A percentile compares a stretch with the other conserved stretches of the same genome.
Evolutionary conservation across 2,113 vertebrate species (phyloP).

Genomic region (Ibidorhyncha struthersii): DNA sequence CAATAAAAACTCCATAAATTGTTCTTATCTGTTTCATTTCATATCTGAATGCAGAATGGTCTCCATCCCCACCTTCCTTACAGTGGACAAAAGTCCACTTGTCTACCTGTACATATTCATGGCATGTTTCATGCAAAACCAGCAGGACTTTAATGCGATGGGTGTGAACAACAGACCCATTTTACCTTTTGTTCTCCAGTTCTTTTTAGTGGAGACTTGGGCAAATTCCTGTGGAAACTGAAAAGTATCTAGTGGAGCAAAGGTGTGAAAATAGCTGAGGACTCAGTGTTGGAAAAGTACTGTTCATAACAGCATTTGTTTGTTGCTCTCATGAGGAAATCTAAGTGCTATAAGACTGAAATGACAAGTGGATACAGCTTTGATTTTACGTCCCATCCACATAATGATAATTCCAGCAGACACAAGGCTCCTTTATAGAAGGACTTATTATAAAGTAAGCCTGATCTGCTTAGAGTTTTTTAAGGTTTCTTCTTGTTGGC

Average conservation of each 20-base stretch:
- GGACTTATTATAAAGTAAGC: not conserved
- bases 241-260: not conserved
- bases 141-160: not conserved
- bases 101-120: not conserved
- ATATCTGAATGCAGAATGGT: rapidly evolving
- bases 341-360: not conserved
- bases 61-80: not conserved
- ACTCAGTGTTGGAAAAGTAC: not conserved
- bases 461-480: not conserved
- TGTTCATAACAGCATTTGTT: not conserved
- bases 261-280: not conserved
- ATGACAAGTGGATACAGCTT: not conserved
- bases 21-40: not conserved
- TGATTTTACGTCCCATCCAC: not conserved
- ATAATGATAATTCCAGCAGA: not conserved
- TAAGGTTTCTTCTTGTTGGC: not conserved
- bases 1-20: not conserved
- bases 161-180: not conserved
- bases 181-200: not conserved
- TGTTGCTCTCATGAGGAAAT: not conserved
- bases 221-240: not conserved
- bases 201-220: not conserved
- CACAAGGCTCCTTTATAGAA: not conserved
- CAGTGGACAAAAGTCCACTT: not conserved
- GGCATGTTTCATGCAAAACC: not conserved